A percentile compares a stretch with the other conserved stretches of the same genome.
These are phyloP conservation scores for Cremastinae sp. DNA, from an alignment of 2,888 invertebrate species.

Conservation along the genomic window DNA sequence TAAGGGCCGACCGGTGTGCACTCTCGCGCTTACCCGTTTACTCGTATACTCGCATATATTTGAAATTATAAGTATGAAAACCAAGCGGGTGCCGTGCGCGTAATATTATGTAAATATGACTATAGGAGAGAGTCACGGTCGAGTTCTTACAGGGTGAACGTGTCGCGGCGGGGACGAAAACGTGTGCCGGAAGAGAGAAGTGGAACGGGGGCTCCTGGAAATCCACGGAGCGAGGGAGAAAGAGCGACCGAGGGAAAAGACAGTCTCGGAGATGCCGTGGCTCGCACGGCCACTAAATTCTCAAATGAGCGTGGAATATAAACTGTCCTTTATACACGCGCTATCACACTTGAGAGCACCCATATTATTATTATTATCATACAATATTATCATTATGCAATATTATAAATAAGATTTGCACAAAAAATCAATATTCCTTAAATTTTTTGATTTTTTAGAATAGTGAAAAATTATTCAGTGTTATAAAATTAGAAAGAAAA, in stretches of 20 bases:
- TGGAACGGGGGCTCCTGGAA: neutral
- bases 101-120: slow-evolving; percentile 21
- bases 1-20: slow-evolving; percentile 56
- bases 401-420: neutral
- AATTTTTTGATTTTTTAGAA: neutral
- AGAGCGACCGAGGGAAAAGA: neutral
- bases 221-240: slow-evolving; percentile 17
- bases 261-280: slow-evolving; percentile 27
- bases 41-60: slow-evolving; percentile 10
- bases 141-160: slow-evolving; percentile 69
- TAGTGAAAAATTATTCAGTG: too few relatives aligned
- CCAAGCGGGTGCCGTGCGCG: slow-evolving; percentile 13
- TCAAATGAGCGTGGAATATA: slow-evolving; percentile 76
- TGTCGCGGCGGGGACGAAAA: slow-evolving; percentile 33
- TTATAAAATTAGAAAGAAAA: too few relatives aligned
- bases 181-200: slow-evolving; percentile 25
- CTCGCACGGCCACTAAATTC: slow-evolving; percentile 72
- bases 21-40: slow-evolving; percentile 2
- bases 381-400: neutral
- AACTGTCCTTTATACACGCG: slow-evolving; percentile 68
- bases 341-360: too few relatives aligned
- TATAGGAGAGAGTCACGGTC: slow-evolving; percentile 44
- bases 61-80: slow-evolving; percentile 44
- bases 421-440: neutral
- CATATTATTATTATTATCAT: neutral